Percentiles rank a stretch among this genome's conserved stretches.
phyloP scores from a whole-genome alignment of 1,140 invertebrate species.

The Olivierus martensii region DNA sequence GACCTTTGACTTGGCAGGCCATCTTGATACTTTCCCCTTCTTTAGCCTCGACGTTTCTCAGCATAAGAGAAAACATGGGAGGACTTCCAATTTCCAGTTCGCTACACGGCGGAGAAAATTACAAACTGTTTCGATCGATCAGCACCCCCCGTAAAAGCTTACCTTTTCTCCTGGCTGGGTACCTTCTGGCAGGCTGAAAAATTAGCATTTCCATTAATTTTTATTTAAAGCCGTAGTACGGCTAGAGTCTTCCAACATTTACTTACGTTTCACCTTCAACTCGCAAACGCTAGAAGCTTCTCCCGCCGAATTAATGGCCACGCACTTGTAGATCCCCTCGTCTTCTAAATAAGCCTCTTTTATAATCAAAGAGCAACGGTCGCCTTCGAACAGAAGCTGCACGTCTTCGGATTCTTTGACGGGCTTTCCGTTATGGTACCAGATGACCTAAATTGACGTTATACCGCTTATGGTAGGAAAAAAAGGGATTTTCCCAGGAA shows the following conservation, averaged over 20 bases:
- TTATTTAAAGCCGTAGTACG: background rate
- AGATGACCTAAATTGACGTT: slow-evolving; percentile 45
- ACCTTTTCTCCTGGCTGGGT: background rate
- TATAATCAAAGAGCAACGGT: slow-evolving; percentile 72
- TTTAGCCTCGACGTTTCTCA: slow-evolving; percentile 27
- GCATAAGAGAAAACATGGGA: slow-evolving; percentile 23
- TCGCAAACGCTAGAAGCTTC: slow-evolving; percentile 57
- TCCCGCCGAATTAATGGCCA: slow-evolving; percentile 70
- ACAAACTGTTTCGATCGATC: too few species aligned
- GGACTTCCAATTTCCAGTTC: background rate
- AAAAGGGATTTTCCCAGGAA: too few species aligned
- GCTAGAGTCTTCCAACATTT: too few species aligned
- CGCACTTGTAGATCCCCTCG: slow-evolving; percentile 75
- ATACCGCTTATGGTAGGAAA: too few species aligned
- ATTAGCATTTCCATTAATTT: background rate
- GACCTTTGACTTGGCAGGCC: slow-evolving; percentile 47
- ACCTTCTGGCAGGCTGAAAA: background rate
- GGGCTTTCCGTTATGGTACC: slow-evolving; percentile 68
- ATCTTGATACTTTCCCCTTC: slow-evolving; percentile 26
- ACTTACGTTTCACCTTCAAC: slow-evolving; percentile 37
- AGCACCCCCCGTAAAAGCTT: too few species aligned
- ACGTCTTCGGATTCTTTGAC: slow-evolving; percentile 72
- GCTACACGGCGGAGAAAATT: background rate
- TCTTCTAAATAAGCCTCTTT: slow-evolving; percentile 61
- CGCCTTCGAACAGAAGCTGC: slow-evolving; percentile 61